A percentile compares a stretch with the other conserved stretches of the same genome.
phyloP scores from a whole-genome alignment of 2,888 invertebrate genomes.

The Limnephilus lunatus region DNA sequence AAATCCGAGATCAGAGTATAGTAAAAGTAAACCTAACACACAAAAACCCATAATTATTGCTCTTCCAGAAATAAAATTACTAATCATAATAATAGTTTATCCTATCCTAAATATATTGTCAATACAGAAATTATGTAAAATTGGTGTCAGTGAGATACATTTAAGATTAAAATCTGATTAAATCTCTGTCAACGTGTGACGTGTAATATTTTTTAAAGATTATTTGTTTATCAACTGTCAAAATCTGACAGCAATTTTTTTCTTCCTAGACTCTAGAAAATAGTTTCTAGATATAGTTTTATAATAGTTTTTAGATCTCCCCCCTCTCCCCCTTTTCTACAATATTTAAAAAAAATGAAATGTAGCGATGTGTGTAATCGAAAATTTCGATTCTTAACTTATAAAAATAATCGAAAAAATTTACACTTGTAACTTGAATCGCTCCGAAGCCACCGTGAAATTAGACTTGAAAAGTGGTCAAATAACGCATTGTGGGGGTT shows the following conservation, averaged over 20 bases:
- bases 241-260: neutral
- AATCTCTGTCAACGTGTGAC: neutral
- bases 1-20: neutral
- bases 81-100: neutral
- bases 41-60: slow-evolving; percentile 17
- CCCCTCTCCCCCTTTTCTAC: no score
- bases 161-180: neutral
- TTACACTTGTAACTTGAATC: no score
- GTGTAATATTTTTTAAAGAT: neutral
- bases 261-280: no score
- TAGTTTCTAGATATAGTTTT: no score
- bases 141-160: neutral
- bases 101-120: neutral
- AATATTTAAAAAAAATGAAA: no score
- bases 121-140: neutral
- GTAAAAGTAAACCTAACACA: neutral
- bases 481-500: no score
- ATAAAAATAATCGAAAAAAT: no score
- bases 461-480: no score
- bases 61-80: neutral
- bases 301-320: no score
- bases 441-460: no score
- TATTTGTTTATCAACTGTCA: neutral
- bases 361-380: no score
- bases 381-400: no score